These are phyloP conservation scores for Druon quercuslanigerum DNA, from an alignment of 1,140 invertebrate species.

Conservation along the genomic window DNA sequence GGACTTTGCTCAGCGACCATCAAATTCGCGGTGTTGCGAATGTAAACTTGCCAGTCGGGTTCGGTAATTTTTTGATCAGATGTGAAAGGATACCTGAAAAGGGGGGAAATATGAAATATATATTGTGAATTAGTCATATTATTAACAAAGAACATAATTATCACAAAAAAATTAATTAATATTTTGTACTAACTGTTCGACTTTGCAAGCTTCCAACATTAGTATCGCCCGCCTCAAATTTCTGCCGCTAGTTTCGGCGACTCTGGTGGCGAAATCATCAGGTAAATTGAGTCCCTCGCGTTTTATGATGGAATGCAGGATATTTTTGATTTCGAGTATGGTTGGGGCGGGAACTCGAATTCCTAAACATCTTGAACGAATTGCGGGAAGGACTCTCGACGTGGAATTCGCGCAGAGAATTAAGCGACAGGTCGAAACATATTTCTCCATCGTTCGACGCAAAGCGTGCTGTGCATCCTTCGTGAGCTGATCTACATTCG, in stretches of 20 bases:
- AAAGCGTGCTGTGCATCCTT: slow-evolving; percentile 99
- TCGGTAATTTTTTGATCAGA: slow-evolving; percentile 87
- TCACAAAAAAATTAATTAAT: not conserved
- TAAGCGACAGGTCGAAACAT: slow-evolving; percentile 94
- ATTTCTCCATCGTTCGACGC: slow-evolving; percentile 99
- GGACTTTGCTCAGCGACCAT: slow-evolving; percentile 94
- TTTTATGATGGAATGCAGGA: slow-evolving; percentile 84
- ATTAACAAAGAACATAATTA: not conserved
- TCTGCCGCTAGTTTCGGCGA: slow-evolving; percentile 88
- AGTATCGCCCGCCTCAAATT: slow-evolving; percentile 96
- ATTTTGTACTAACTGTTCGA: slow-evolving; percentile 82
- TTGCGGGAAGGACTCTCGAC: slow-evolving; percentile 95
- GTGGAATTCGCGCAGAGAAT: slow-evolving; percentile 97
- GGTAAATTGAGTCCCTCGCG: slow-evolving; percentile 91
- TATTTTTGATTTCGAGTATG: slow-evolving; percentile 83
- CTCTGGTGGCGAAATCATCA: slow-evolving; percentile 83
- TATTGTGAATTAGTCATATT: not conserved
- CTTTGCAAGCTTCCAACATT: slow-evolving; percentile 95
- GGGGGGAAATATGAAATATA: slow-evolving; percentile 16
- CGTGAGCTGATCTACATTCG: slow-evolving; percentile 96
- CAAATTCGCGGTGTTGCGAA: slow-evolving; percentile 90
- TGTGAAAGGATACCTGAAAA: slow-evolving; percentile 86
- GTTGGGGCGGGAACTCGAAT: slow-evolving; percentile 93
- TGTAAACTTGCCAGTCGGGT: slow-evolving; percentile 95
- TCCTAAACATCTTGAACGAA: slow-evolving; percentile 94